Conservation (phyloP, 2,797 vertebrate genomes). For the Oreortyx pictus region DNA sequence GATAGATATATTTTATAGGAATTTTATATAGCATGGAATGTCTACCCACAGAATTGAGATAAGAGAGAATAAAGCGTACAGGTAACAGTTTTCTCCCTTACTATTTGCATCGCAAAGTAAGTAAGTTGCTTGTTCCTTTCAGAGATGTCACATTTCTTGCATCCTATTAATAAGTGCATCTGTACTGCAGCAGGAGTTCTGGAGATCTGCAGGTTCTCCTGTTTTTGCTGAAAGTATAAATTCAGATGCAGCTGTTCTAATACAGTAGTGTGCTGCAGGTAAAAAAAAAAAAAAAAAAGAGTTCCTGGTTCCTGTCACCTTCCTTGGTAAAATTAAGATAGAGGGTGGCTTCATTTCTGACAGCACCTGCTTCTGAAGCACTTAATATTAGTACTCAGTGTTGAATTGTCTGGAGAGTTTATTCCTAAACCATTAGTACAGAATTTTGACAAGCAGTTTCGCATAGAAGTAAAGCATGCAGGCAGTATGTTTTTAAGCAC, state of each 20-base stretch:
- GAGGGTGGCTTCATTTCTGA: not conserved
- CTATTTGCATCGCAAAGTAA: not conserved
- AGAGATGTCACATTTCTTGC: rapidly evolving
- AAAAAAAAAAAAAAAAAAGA: not conserved
- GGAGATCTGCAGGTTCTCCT: not conserved
- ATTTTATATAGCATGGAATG: not conserved
- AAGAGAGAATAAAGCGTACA: not conserved
- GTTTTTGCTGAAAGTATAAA: not conserved
- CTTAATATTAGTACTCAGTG: not conserved
- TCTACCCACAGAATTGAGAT: not conserved
- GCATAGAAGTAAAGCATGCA: rapidly evolving
- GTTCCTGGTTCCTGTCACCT: not conserved
- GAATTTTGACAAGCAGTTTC: not conserved
- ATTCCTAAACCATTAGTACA: not conserved
- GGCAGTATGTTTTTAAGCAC: not conserved
- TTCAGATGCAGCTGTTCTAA: not conserved
- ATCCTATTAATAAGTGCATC: not conserved
- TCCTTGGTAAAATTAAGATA: not conserved
- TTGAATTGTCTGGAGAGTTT: not conserved
- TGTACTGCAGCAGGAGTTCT: not conserved
- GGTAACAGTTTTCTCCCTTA: not conserved
- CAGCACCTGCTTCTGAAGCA: not conserved
- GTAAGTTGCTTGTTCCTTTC: not conserved
- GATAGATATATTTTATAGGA: not conserved
- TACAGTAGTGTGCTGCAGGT: not conserved